Evolutionary conservation across 2,113 vertebrate species (phyloP).

Genomic region (Siniperca knerii): DNA sequence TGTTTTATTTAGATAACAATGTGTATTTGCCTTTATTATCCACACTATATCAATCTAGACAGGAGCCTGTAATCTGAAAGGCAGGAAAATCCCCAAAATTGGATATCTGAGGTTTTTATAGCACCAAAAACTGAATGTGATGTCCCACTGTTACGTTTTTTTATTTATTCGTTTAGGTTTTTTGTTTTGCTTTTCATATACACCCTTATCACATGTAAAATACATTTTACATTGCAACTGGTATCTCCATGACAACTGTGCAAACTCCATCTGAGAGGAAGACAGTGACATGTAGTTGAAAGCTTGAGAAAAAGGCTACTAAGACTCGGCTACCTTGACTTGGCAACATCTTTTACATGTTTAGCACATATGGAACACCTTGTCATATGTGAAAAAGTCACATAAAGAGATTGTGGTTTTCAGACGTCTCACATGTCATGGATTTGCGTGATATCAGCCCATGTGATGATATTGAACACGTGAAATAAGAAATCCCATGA

Average conservation of each 20-base stretch:
- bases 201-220: background rate
- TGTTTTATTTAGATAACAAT: background rate
- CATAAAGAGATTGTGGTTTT: background rate
- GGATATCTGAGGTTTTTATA: background rate
- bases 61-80: background rate
- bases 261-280: background rate
- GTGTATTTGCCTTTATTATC: background rate
- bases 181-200: background rate
- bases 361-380: background rate
- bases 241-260: background rate
- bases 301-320: background rate
- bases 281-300: background rate
- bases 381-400: background rate
- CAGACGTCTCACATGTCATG: background rate
- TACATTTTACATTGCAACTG: background rate
- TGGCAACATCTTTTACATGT: background rate
- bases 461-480: background rate
- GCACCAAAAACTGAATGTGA: background rate
- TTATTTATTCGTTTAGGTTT: no score
- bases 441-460: background rate
- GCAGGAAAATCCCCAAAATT: background rate
- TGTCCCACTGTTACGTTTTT: background rate
- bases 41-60: background rate
- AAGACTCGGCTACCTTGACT: background rate
- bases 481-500: background rate